A percentile compares a stretch with the other conserved stretches of the same genome.
Evolutionary conservation across 2,888 invertebrate species (phyloP).

Genomic region (Pycnomerus fuliginosus): DNA sequence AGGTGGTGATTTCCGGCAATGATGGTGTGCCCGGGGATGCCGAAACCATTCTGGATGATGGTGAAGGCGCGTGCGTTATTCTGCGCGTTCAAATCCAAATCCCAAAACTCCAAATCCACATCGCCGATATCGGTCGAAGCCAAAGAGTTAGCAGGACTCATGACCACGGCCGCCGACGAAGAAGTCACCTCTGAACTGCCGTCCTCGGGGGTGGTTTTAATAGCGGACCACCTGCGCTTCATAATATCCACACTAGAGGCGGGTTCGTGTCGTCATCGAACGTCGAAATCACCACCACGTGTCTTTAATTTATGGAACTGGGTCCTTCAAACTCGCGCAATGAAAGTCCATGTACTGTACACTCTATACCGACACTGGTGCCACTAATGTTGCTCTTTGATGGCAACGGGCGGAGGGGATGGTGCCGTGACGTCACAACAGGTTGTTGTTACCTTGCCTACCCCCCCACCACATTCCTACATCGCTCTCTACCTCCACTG

Average conservation of each 20-base stretch:
- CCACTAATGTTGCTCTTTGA: constrained; percentile 37
- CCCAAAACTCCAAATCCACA: constrained; percentile 82
- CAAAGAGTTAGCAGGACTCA: constrained; percentile 72
- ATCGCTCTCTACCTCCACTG: constrained; percentile 46
- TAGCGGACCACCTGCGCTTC: constrained; percentile 78
- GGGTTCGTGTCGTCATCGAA: constrained; percentile 19
- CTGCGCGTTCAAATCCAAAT: constrained; percentile 61
- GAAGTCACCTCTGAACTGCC: constrained; percentile 77
- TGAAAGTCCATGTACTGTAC: too few species aligned
- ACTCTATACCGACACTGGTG: constrained; percentile 29
- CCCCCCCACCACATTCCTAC: constrained; percentile 43
- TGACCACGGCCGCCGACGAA: constrained; percentile 68
- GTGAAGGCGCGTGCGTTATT: constrained; percentile 42
- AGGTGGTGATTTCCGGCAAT: constrained; percentile 43
- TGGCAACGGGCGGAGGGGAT: constrained; percentile 39
- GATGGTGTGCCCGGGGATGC: constrained; percentile 47
- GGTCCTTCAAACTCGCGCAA: constrained; percentile 12
- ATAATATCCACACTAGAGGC: constrained; percentile 49
- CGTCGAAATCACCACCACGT: constrained; percentile 29
- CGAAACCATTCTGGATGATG: constrained; percentile 48
- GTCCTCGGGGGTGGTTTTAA: constrained; percentile 69
- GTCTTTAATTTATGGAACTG: constrained; percentile 39
- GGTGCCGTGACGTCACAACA: constrained; percentile 51
- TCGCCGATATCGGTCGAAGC: constrained; percentile 73
- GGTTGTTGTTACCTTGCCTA: constrained; percentile 52